Base-by-base conservation (phyloP, 2,888 invertebrate species). In the Lapara coniferarum region DNA sequence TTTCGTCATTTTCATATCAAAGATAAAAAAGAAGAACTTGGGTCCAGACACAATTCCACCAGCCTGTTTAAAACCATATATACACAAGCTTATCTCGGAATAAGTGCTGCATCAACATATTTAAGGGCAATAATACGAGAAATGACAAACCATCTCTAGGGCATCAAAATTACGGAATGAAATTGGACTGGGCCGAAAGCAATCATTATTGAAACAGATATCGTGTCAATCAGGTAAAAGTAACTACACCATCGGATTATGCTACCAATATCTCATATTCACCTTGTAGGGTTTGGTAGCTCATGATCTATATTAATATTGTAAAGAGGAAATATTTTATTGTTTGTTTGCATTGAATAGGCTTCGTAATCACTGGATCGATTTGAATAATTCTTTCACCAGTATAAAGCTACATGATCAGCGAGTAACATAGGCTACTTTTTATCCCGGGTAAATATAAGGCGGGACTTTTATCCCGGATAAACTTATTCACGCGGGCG, bases 141-240 rank as follows among this genome's bases (percentile, higher is more conserved):
- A 46, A 13, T 49, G 49, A 19, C 49, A 19, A 12, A 13, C 12
- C 4, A 49, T 49, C 63, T 49, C 49, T 19, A 19, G 63, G 49
- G 46, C 19, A 46, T 49, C 46, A 63, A 49, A 46, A 49, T 63
- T 63, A 63, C n/a, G 46, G 63, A 63, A 49, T 63, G 19, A 49
- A 49, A 63, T 49, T 63, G 46, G 13, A 13, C 13, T 49, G 63
- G 46, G 14, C 14, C 13, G 19, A 19, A 46, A 63, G 63, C 63
- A 7, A 19, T 49, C 19, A 49, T 49, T 63, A 63, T 49, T 63
- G 49, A 19, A 63, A 63, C 63, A 49, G 46, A 46, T 63, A 49
- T 63, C 49, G 49, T 19, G 59, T 59, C 37, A 49, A 13, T 46
- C 49, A 49, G 13, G 49, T 46, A 16, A 63, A 49, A 46, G 46